Base-by-base conservation (phyloP, 1,140 invertebrate genomes). In the Microplitis mediator region DNA sequence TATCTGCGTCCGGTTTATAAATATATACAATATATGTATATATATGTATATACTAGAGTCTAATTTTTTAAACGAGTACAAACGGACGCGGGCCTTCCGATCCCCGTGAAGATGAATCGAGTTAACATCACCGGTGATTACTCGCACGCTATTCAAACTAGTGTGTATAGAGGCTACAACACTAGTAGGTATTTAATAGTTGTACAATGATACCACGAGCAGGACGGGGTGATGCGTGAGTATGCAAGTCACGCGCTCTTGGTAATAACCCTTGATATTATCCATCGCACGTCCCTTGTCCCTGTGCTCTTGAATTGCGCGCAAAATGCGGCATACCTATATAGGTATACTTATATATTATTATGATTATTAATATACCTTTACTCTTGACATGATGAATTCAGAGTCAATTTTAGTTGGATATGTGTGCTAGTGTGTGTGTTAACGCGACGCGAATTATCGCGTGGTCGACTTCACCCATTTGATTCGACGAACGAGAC, bases 191-290 rank as follows among this genome's bases (percentile, higher is more conserved):
- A 61, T 61, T 9, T 13, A 61, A 36, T 36, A 62, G 14, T 9
- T 62, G 31, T 62, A 36, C n/a, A 45, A 9, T 45, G 39, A 45
- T 45, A 45, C 39, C 39, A 45, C 39, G 39, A 8, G 39, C 39
- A 45, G 39, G 39, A 45, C 39, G 39, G 6, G 6, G 6, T 45
- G 39, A 5, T 62, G 58, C 61, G 52, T 66, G 36, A n/a, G 62
- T 60, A 72, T 72, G 62, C 70, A 31, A 66, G 70, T 72, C 70
- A 72, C 70, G 70, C 70, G 70, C 62, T 60, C 35, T 35, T 50
- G 56, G 35, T 45, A 31, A 71, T 63, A 62, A 52, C 4, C 63
- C 8, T 65, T 52, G 8, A 14, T 34, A 54, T 36, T 31, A 34
- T 32, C 68, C 36, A 34, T 61, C 61, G 9, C 23, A 16, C 51